Evolutionary conservation across 2,797 vertebrate genomes (phyloP).

Genomic region (Smutsia temminckii): DNA sequence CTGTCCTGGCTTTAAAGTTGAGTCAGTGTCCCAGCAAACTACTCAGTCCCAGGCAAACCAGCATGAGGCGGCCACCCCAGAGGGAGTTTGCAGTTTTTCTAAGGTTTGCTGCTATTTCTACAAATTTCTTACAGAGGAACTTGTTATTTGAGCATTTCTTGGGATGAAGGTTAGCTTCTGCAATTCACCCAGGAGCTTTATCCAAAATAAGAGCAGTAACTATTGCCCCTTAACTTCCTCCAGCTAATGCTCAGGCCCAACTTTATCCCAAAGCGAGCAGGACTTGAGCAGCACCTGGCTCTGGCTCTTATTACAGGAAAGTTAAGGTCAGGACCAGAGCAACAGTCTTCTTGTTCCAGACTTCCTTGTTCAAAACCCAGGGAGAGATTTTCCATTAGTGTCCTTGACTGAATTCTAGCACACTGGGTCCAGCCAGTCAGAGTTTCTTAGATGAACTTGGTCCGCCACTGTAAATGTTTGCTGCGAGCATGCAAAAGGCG

Average conservation of each 20-base stretch:
- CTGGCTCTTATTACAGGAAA: not conserved
- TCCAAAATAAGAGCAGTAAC: not conserved
- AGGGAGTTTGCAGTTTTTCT: not conserved
- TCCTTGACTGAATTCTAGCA: not conserved
- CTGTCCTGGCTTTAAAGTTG: not conserved
- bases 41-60: accelerated
- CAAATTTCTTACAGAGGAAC: not conserved
- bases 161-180: not conserved
- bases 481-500: not conserved
- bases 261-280: not conserved
- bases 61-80: not conserved
- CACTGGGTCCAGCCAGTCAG: not conserved
- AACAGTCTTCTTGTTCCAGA: not conserved
- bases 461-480: not conserved
- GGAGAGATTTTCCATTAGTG: not conserved
- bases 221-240: not conserved
- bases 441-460: not conserved
- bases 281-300: not conserved
- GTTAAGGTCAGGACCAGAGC: not conserved
- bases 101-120: constrained; percentile 11
- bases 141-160: not conserved
- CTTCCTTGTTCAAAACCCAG: not conserved
- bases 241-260: not conserved
- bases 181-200: not conserved
- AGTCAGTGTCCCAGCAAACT: not conserved